Evolutionary conservation across 2,888 invertebrate species (phyloP).

Genomic region (Acanthococcus lagerstroemiae): DNA sequence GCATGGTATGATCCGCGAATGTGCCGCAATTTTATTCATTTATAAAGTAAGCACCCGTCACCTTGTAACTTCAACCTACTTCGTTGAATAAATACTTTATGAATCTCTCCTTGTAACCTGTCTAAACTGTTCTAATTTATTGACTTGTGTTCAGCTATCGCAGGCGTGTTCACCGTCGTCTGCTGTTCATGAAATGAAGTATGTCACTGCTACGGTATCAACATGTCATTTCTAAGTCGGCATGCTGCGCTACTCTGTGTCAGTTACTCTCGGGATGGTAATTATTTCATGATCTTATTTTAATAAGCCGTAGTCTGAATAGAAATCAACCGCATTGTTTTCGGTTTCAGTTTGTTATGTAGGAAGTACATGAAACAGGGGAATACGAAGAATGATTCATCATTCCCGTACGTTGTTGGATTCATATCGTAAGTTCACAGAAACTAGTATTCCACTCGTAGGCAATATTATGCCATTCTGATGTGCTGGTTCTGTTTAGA

Average conservation of each 20-base stretch:
- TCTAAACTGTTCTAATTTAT: too few species aligned
- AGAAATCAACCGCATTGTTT: too few species aligned
- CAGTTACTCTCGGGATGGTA: constrained; percentile 81
- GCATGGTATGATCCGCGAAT: too few species aligned
- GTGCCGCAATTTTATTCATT: too few species aligned
- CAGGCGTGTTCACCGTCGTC: too few species aligned
- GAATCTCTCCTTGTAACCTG: too few species aligned
- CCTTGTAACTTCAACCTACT: too few species aligned
- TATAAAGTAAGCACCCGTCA: too few species aligned
- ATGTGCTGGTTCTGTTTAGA: constrained; percentile 45
- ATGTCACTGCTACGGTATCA: constrained; percentile 39
- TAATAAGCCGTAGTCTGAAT: neutral
- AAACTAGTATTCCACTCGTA: neutral
- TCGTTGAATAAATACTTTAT: too few species aligned
- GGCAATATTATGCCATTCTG: neutral
- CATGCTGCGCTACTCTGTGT: constrained; percentile 65
- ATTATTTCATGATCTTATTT: constrained; percentile 42
- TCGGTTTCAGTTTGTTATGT: constrained; percentile 59
- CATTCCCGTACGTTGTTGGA: constrained; percentile 67
- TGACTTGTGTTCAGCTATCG: too few species aligned
- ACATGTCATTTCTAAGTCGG: constrained; percentile 48
- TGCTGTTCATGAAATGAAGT: constrained; percentile 18
- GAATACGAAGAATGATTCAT: constrained; percentile 64
- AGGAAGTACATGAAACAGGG: constrained; percentile 61
- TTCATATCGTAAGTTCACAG: constrained; percentile 55